Conservation (phyloP, 2,797 vertebrate species). For the Sylvilagus floridanus region DNA sequence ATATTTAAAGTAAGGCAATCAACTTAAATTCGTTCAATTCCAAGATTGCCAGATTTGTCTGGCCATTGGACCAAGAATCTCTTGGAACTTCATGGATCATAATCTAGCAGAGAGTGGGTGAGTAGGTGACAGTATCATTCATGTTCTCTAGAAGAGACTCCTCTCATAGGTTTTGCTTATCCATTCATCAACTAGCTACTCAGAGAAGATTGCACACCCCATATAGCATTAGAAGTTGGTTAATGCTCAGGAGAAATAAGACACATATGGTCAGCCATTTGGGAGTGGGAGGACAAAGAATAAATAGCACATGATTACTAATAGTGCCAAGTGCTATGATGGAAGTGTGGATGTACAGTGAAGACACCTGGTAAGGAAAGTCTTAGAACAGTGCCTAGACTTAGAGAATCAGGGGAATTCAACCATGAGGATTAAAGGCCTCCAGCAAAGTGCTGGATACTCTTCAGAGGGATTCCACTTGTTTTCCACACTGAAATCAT, state of each 20-base stretch:
- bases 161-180: background rate
- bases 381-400: background rate
- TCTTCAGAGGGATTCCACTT: background rate
- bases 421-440: background rate
- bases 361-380: background rate
- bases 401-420: background rate
- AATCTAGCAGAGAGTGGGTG: background rate
- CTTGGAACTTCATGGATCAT: background rate
- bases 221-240: background rate
- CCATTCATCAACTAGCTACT: background rate
- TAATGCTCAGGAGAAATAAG: background rate
- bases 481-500: background rate
- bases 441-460: background rate
- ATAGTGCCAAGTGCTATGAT: background rate
- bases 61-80: background rate
- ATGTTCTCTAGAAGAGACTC: background rate
- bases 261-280: background rate
- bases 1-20: background rate
- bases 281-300: background rate
- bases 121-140: background rate
- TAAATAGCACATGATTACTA: background rate
- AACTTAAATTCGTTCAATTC: background rate
- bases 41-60: slow-evolving; percentile 15
- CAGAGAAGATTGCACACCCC: background rate
- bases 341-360: background rate